Conservation (phyloP, 2,113 vertebrate genomes). For the Anser brachyrhynchus region DNA sequence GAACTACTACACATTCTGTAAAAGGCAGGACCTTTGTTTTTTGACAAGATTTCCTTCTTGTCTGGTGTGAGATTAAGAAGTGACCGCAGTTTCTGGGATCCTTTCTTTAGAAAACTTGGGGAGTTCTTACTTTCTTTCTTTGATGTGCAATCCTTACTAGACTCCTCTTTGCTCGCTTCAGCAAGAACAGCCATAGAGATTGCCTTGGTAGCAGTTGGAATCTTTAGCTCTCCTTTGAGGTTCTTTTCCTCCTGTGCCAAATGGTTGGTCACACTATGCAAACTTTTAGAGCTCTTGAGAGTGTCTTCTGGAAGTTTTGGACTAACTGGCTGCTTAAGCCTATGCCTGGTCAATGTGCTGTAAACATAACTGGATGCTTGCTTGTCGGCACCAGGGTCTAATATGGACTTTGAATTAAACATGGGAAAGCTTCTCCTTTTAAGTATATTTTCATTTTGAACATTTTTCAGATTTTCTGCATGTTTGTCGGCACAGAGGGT, state of each 20-base stretch:
- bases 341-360: conserved; percentile 77
- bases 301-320: conserved; percentile 68
- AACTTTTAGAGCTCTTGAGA: conserved; percentile 71
- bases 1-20: conserved; percentile 84
- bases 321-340: conserved; percentile 67
- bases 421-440: conserved; percentile 91
- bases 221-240: conserved; percentile 71
- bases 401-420: conserved; percentile 82
- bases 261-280: conserved; percentile 76
- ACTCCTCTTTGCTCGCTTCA: conserved; percentile 71
- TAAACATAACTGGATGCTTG: conserved; percentile 81
- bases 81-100: conserved; percentile 87
- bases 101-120: conserved; percentile 85
- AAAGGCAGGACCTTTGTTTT: conserved; percentile 78
- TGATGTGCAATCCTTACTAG: conserved; percentile 67
- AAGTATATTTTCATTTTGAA: conserved; percentile 78
- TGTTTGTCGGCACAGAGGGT: conserved; percentile 73
- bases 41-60: conserved; percentile 83
- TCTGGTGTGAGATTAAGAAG: conserved; percentile 87
- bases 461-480: conserved; percentile 65
- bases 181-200: conserved; percentile 82
- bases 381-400: conserved; percentile 66
- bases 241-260: conserved; percentile 75
- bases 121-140: conserved; percentile 79
- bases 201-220: conserved; percentile 73